Conservation (phyloP, 2,113 vertebrate genomes). For the Delphinapterus leucas region DNA sequence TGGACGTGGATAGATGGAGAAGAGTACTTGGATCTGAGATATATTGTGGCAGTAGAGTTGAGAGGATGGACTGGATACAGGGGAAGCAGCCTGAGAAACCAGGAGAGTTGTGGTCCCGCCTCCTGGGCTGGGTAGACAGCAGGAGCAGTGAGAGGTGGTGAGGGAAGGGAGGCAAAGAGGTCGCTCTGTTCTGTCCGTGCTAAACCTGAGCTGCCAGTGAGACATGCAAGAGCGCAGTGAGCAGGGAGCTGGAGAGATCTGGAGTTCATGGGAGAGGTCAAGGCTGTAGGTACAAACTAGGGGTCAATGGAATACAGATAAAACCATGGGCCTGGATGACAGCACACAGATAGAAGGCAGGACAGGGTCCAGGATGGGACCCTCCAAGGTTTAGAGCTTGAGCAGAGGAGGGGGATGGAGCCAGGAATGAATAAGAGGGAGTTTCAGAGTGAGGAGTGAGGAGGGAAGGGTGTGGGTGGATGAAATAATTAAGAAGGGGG, state of each 20-base stretch:
- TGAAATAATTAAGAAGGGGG: not conserved
- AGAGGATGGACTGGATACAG: not conserved
- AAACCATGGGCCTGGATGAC: not conserved
- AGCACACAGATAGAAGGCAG: not conserved
- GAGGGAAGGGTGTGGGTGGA: not conserved
- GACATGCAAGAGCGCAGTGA: rapidly evolving
- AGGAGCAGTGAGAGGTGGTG: not conserved
- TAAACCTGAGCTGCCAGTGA: not conserved
- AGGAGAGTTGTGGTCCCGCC: not conserved
- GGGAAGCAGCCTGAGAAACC: not conserved
- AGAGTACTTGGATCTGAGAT: not conserved
- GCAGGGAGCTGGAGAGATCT: not conserved
- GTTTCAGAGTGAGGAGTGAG: not conserved
- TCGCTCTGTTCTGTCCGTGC: not conserved
- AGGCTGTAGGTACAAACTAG: not conserved
- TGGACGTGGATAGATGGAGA: not conserved
- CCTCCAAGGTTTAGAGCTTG: not conserved
- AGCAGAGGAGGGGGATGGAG: not conserved
- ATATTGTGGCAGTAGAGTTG: no score
- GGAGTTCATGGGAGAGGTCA: not conserved
- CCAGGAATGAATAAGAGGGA: not conserved
- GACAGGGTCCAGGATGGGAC: not conserved
- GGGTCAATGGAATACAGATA: not conserved
- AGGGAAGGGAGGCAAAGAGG: not conserved
- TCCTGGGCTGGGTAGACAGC: not conserved